Evolutionary conservation across 2,888 invertebrate genomes (phyloP), one percentile per base, ranked within the genome.

Genomic region (Acleris emargana): DNA sequence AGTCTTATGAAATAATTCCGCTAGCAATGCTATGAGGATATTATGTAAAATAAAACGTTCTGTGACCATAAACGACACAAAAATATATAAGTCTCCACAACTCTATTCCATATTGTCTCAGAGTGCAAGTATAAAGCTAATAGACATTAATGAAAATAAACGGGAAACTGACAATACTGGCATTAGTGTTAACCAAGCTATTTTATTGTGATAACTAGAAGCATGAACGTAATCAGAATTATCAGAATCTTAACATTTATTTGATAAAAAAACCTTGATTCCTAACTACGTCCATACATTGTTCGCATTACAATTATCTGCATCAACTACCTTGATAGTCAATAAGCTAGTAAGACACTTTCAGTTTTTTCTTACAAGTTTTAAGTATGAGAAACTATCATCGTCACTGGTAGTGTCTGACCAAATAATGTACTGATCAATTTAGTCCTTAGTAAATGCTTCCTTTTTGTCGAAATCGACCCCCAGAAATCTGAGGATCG

Each of bases 1-100:
- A 63, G 54, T 73, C 74, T 75, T 75, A 79, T 70, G 69, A 69
- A 42, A 69, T 72, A 72, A 67, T 71, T 72, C 73, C 75, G 73
- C 85, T 86, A 87, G 84, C 83, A 78, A 72, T 68, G 77, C 84
- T 87, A 85, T 71, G 71, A 77, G 69, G 71, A 67, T 59, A 53
- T 67, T 58, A 51, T 55, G 61, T 66, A 61, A 57, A 61, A 57
- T 66, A 57, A 57, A 38, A 66, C 22, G 25, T 53, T 60, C 57
- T 64, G 64, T 68, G 57, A 42, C 54, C 66, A 53, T 62, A 55
- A 59, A 68, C 45, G 43, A 69, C 61, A 64, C 62, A 64, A 66
- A 58, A 58, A 66, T 67, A 66, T 54, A 60, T 54, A 59, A 64
- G 69, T 60, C 38, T 38, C 58, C 47, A 51, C 66, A 49, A 52